phyloP scores from a whole-genome alignment of 2,113 vertebrate genomes.

The Procavia capensis region DNA sequence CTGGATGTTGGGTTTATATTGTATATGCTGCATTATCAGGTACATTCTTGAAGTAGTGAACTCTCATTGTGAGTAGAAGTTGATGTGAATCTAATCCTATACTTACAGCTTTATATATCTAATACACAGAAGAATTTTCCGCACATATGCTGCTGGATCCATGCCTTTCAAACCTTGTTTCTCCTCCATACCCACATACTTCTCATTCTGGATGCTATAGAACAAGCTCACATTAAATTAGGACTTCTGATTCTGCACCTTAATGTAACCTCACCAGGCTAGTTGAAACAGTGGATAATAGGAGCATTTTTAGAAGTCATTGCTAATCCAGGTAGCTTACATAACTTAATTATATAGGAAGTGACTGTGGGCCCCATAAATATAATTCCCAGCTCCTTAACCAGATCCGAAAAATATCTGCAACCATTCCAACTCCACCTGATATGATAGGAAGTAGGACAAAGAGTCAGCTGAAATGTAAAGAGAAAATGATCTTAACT shows the following conservation, averaged over 20 bases:
- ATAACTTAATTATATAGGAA: neutral
- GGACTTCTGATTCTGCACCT: neutral
- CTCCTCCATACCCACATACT: neutral
- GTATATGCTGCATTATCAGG: neutral
- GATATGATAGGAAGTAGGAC: neutral
- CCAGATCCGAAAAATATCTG: neutral
- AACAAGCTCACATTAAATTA: neutral
- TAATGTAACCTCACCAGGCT: neutral
- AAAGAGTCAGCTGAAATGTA: neutral
- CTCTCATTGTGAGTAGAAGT: neutral
- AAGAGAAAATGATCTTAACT: neutral
- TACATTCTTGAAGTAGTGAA: neutral
- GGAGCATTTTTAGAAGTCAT: neutral
- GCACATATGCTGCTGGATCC: neutral
- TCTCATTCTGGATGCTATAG: rapidly evolving
- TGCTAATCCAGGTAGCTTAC: neutral
- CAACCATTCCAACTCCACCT: neutral
- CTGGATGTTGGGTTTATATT: neutral
- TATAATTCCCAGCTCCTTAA: neutral
- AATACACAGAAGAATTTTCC: neutral
- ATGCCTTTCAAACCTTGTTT: neutral
- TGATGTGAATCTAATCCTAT: neutral
- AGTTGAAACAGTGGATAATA: neutral
- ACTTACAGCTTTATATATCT: neutral
- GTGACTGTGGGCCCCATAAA: neutral